Percentiles rank a stretch among this genome's conserved stretches.
These are phyloP conservation scores for Decapterus maruadsi DNA, from an alignment of 2,797 vertebrate genomes.

Conservation along the genomic window DNA sequence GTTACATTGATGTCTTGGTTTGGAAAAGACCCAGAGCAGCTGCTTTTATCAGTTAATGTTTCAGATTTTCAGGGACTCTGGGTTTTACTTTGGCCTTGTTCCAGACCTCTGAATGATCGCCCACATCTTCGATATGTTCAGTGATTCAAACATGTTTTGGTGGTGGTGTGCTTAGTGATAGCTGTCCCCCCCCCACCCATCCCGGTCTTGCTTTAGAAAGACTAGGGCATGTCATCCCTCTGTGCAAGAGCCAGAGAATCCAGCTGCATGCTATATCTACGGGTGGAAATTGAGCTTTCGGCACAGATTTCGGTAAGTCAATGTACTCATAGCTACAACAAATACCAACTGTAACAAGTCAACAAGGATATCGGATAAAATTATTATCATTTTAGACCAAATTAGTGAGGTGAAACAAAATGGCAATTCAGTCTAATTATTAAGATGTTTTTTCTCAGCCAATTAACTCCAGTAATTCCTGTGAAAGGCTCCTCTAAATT, in stretches of 20 bases:
- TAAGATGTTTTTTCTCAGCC: background rate
- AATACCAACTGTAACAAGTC: background rate
- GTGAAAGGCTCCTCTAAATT: background rate
- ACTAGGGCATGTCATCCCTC: background rate
- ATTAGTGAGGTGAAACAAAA: background rate
- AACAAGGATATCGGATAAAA: background rate
- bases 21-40: conserved; percentile 11
- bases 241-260: conserved; percentile 11
- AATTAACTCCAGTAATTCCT: background rate
- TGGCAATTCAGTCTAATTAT: background rate
- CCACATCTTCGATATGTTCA: conserved; percentile 23
- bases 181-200: background rate
- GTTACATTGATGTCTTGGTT: conserved; percentile 23
- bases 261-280: background rate
- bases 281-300: background rate
- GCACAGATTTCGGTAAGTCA: background rate
- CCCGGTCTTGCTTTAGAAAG: conserved; percentile 3
- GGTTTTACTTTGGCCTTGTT: conserved; percentile 16
- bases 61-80: conserved; percentile 22
- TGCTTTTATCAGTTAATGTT: conserved; percentile 22
- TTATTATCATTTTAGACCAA: background rate
- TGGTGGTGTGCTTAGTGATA: conserved; percentile 7
- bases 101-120: conserved; percentile 26
- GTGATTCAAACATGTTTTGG: background rate
- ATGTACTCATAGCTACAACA: background rate